Evolutionary conservation across 2,888 invertebrate genomes (phyloP), one percentile per base, ranked within the genome.

Genomic region (Tuta absoluta): DNA sequence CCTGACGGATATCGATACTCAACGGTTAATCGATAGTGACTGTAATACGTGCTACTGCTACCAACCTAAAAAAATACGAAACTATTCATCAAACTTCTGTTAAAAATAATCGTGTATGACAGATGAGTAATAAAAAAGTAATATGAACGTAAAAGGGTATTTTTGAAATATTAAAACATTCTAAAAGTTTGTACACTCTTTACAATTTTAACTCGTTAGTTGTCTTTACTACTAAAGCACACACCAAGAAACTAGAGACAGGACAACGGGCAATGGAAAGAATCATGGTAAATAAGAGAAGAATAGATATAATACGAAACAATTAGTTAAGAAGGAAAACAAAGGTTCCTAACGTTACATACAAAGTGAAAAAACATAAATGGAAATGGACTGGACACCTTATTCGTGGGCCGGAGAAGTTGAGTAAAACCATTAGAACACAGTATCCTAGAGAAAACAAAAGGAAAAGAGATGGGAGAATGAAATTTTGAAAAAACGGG

Each of bases 251-350:
- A 19, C n/a, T 58, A 19, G 38, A 58, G 14, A 17, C 8, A 12
- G 23, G 57, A 12, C 57, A 57, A 19, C n/a, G 37, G 37, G 57
- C 33, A 1, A 57, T 57, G 37, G 57, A 57, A 37, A 57, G 33
- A 12, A 57, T 17, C 37, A 57, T 57, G 57, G 11, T 19, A 3
- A 19, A 33, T 12, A 33, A 23, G 7, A 48, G 48, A 48, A 49
- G 21, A 49, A 28, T 56, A 56, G 17, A 28, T 28, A 49, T 0
- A 49, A 49, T 49, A 49, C 19, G 21, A 19, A 49, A 49, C 19
- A 19, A 14, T 14, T 28, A 53, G 2, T 28, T 53, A n/a, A 53
- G 53, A 28, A n/a, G 28, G 11, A 23, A 24, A n/a, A 53, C 28
- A 53, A 28, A n/a, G 23, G 23, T 24, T 11, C n/a, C 49, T 19